Base-by-base conservation (phyloP, 37 sponge, comb jelly and placozoan genomes). In the Chondrilla cf. caribensis region DNA sequence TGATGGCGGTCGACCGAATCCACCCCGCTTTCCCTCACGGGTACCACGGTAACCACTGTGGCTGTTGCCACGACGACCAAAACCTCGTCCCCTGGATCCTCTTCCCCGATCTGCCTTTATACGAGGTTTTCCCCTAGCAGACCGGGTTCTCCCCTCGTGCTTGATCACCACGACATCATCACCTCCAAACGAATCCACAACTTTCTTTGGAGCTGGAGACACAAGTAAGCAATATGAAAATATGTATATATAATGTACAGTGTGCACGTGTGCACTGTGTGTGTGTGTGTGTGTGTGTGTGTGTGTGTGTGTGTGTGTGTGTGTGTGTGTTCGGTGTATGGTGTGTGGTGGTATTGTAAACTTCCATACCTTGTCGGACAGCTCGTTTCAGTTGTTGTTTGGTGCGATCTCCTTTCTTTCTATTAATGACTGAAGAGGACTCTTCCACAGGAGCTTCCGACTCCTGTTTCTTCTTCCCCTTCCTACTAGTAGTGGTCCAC, bases 161-260 rank as follows among this genome's bases (percentile, higher is more conserved):
- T 73, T 43, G 36, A 73, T 73, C n/a, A 73, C 44, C 31, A 73
- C 76, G 38, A 73, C 76, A 73, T 73, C 76, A 2, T 39, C 76
- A 25, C 44, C 41, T 17, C 29, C 51, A 47, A 47, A 47, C 51
- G 51, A 47, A 6, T 47, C 51, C 6, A 47, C 51, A 47, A 47
- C 51, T 11, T 47, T 47, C 51, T 47, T 47, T 47, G 51, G 51
- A 11, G 9, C 51, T 47, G 11, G 11, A 47, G 51, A 11, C n/a
- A n/a, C n/a, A n/a, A n/a, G n/a, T n/a, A n/a, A n/a, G n/a, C n/a
- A n/a, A n/a, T n/a, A n/a, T n/a, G n/a, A n/a, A n/a, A n/a, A n/a
- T n/a, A n/a, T n/a, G n/a, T n/a, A 47, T 47, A 31, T 70, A 37
- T 31, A 33, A 70, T 33, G 72, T 6, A 17, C 18, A 37, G 35